Evolutionary conservation across 2,113 vertebrate species (phyloP), one percentile per base, ranked within the genome.

Genomic region (Hystrix brachyura): DNA sequence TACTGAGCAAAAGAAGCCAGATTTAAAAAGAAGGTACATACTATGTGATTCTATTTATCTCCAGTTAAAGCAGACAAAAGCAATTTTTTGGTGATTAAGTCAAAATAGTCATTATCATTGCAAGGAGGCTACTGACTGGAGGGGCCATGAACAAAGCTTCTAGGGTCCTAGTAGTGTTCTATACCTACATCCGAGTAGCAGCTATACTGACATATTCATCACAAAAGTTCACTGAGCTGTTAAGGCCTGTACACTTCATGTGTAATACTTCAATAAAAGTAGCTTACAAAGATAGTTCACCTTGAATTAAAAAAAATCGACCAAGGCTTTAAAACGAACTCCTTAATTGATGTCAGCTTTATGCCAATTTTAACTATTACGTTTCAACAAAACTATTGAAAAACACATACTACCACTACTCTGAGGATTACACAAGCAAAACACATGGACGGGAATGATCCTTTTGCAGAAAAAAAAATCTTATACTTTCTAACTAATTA

Each of bases 161-260:
- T 87, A 25, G 57, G 55, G 21, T 48, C 46, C 21, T 82, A 43
- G 14, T 46, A 76, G 13, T 55, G 7, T 60, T 83, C 32, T 79
- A 9, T 15, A 82, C 7, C 32, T 69, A 17, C 5, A 59, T 48
- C n/a, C 55, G n/a, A 87, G 51, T 67, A 23, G 34, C 82, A 43
- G 34, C 62, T 82, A 82, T 14, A 46, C 0, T 48, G 25, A 95
- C 17, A 6, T 62, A 83, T 27, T 82, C 23, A 87, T 78, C 25
- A 79, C 25, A 79, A 95, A 97, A 78, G 72, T 80, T 80, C 55
- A 97, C 1, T 76, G 74, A 80, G 13, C 11, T 90, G 11, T 57
- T 74, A 90, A n/a, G 38, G 88, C 80, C 64, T 95, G 7, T 57
- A 10, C 6, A 92, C 27, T 53, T 92, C 23, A 29, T 51, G 11